A percentile compares a stretch with the other conserved stretches of the same genome.
Conservation (phyloP, 2,113 vertebrate species). For the Pteronura brasiliensis region DNA sequence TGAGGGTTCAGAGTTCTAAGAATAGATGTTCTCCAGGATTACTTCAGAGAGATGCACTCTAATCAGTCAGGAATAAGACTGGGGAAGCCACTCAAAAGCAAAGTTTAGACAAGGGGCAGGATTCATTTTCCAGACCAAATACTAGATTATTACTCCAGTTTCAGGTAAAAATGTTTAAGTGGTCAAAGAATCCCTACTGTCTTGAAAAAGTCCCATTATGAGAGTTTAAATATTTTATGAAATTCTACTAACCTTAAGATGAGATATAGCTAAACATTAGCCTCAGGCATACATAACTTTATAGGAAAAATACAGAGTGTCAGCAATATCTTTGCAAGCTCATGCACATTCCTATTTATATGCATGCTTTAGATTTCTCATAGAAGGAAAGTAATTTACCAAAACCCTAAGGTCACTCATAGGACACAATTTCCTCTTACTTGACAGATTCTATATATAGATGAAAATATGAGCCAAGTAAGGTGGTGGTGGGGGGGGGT, state of each 20-base stretch:
- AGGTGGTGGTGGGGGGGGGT: not conserved
- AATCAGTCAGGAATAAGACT: not conserved
- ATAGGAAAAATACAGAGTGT: not conserved
- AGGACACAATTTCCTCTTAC: conserved; percentile 47
- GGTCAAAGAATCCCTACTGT: not conserved
- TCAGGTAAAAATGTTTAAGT: not conserved
- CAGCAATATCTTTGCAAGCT: conserved; percentile 32
- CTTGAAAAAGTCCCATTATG: not conserved
- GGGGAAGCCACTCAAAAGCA: not conserved
- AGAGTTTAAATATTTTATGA: conserved; percentile 38
- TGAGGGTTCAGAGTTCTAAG: not conserved
- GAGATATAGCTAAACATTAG: not conserved
- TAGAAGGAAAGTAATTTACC: conserved; percentile 21
- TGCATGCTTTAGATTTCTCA: conserved; percentile 19
- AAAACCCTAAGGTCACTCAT: not conserved
- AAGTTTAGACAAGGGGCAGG: not conserved
- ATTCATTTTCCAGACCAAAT: not conserved
- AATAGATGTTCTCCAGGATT: not conserved
- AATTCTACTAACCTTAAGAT: conserved; percentile 13
- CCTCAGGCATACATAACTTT: not conserved
- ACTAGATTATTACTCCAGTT: not conserved
- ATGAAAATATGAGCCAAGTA: not conserved
- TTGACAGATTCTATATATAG: not conserved
- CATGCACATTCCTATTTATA: conserved; percentile 18
- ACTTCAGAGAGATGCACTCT: not conserved